phyloP scores from a whole-genome alignment of 1,140 invertebrate species.

The Contarinia nasturtii region DNA sequence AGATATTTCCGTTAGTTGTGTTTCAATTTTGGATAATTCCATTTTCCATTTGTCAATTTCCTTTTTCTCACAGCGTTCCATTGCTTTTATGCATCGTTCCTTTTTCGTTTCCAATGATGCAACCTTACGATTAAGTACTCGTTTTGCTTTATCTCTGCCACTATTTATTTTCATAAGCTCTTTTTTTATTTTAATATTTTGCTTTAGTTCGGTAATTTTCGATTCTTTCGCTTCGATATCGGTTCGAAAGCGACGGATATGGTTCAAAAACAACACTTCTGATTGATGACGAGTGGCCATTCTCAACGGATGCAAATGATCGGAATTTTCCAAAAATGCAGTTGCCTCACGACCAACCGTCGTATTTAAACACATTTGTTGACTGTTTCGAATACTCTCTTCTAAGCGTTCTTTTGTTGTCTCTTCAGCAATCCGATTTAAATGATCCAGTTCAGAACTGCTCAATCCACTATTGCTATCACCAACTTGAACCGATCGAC shows the following conservation, averaged over 20 bases:
- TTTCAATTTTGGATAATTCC: slow-evolving; percentile 24
- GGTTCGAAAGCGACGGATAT: slow-evolving; percentile 28
- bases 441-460: slow-evolving; percentile 30
- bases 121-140: slow-evolving; percentile 49
- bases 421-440: slow-evolving; percentile 27
- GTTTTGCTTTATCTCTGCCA: slow-evolving; percentile 43
- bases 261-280: slow-evolving; percentile 18
- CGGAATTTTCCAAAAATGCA: slow-evolving; percentile 9
- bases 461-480: slow-evolving; percentile 28
- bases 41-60: slow-evolving; percentile 17
- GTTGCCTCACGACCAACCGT: slow-evolving; percentile 8
- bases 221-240: slow-evolving; percentile 49
- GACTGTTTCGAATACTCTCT: slow-evolving; percentile 13
- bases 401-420: no score
- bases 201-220: slow-evolving; percentile 53
- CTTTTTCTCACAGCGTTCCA: slow-evolving; percentile 16
- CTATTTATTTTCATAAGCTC: slow-evolving; percentile 53
- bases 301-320: slow-evolving; percentile 20
- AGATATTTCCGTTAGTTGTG: slow-evolving; percentile 21
- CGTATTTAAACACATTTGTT: slow-evolving; percentile 14
- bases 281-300: slow-evolving; percentile 14
- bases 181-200: slow-evolving; percentile 52
- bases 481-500: slow-evolving; percentile 34
- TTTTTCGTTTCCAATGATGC: slow-evolving; percentile 39
- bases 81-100: slow-evolving; percentile 20